A percentile compares a stretch with the other conserved stretches of the same genome.
These are phyloP conservation scores for Neopelma chrysocephalum DNA, from an alignment of 2,797 vertebrate genomes.

Conservation along the genomic window DNA sequence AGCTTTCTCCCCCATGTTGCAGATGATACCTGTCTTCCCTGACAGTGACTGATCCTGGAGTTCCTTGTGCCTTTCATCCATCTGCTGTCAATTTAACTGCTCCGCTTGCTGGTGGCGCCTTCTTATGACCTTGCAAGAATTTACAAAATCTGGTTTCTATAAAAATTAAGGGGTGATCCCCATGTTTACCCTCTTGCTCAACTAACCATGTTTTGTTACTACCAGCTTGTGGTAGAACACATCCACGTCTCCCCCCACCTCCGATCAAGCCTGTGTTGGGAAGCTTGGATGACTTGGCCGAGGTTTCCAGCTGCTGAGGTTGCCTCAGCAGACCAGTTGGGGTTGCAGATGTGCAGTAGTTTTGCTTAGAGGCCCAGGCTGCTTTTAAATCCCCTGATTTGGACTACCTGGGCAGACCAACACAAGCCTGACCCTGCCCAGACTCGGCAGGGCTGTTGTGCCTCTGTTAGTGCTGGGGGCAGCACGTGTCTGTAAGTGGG, in stretches of 20 bases:
- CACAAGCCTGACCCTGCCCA: neutral
- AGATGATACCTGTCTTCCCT: conserved; percentile 32
- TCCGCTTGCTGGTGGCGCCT: neutral
- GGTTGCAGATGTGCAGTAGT: neutral
- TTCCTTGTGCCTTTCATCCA: neutral
- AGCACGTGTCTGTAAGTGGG: fast-evolving
- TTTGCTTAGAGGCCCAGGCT: neutral
- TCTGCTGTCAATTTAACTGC: conserved; percentile 55
- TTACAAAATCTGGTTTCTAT: conserved; percentile 32
- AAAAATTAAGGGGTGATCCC: conserved; percentile 19
- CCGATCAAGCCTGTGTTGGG: neutral
- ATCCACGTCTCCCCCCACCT: neutral
- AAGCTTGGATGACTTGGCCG: neutral
- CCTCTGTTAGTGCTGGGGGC: neutral
- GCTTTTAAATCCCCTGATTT: neutral
- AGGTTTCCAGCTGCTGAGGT: neutral
- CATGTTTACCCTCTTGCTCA: conserved; percentile 24
- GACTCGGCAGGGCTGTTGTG: fast-evolving
- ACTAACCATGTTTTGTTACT: conserved; percentile 7
- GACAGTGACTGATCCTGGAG: neutral
- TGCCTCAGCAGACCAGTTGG: neutral
- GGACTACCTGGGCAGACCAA: neutral
- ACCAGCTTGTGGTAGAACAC: neutral
- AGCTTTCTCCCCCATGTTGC: neutral
- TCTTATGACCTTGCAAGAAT: conserved; percentile 35